phyloP scores from a whole-genome alignment of 2,888 invertebrate genomes.

The Xestia ashworthii region DNA sequence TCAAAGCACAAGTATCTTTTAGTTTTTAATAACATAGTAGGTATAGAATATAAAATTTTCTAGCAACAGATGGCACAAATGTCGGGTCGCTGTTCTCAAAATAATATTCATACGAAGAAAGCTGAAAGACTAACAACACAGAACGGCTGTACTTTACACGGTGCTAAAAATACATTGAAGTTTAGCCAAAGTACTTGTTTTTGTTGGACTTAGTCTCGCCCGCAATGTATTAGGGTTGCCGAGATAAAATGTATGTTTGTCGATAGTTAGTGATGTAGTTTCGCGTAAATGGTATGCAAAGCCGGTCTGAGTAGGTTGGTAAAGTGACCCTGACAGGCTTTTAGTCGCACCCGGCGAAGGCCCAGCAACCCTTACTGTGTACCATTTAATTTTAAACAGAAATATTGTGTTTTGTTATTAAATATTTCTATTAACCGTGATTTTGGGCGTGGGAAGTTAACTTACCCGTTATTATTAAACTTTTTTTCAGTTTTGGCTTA shows the following conservation, averaged over 20 bases:
- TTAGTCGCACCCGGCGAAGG: slow-evolving; percentile 68
- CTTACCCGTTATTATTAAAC: slow-evolving; percentile 31
- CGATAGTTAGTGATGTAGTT: slow-evolving; percentile 61
- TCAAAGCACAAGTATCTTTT: slow-evolving; percentile 23
- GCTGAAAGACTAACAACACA: slow-evolving; percentile 61
- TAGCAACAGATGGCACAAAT: slow-evolving; percentile 71
- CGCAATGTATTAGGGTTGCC: slow-evolving; percentile 52
- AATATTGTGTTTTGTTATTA: slow-evolving; percentile 51
- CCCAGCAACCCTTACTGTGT: slow-evolving; percentile 37
- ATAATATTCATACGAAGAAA: slow-evolving; percentile 76
- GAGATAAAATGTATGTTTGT: slow-evolving; percentile 44
- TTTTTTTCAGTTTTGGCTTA: slow-evolving; percentile 25
- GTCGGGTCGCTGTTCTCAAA: slow-evolving; percentile 69
- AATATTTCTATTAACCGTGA: slow-evolving; percentile 56
- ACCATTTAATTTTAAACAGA: slow-evolving; percentile 61
- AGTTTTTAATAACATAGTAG: slow-evolving; percentile 56
- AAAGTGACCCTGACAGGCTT: slow-evolving; percentile 74
- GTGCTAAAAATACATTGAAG: slow-evolving; percentile 54
- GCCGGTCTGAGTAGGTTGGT: slow-evolving; percentile 60
- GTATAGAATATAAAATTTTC: slow-evolving; percentile 59
- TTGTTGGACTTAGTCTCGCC: slow-evolving; percentile 7
- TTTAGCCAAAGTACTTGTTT: background rate
- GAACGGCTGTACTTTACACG: slow-evolving; percentile 16
- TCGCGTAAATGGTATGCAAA: slow-evolving; percentile 62
- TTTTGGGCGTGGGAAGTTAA: slow-evolving; percentile 36